Evolutionary conservation across 2,113 vertebrate species (phyloP), one percentile per base, ranked within the genome.

Genomic region (Seriola dumerili): DNA sequence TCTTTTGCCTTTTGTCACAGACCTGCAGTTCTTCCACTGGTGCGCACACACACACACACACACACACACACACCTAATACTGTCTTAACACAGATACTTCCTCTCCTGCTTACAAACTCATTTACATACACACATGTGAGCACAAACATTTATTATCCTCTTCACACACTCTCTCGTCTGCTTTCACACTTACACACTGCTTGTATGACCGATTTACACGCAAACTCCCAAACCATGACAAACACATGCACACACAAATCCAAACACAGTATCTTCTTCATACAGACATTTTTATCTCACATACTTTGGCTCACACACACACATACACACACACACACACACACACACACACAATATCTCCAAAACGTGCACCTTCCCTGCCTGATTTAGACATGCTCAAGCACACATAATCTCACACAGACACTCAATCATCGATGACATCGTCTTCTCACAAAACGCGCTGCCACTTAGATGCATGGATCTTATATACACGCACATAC

Each of bases 1-100:
- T 89, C 87, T 88, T 83, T 72, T 72, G 81, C 74, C 32, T 84
- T 91, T 87, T 90, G 84, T 92, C 79, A 88, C 71, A 88, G 77
- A 88, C 59, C 70, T 80, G 78, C 76, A 76, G 72, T 69, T 76
- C 55, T 63, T 63, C 76, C 54, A 61, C 32, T 21, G 16, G 63
- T 32, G 9, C 71, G 16, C 69, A 76, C 52, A 69, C 75, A 78
- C 78, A 61, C 48, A 58, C 32, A 76, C 50, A 55, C 62, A 16
- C 50, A 58, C 65, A 68, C 55, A 71, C 32, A 64, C 71, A 52
- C 42, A 73, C 62, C 40, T 78, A 80, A 86, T 81, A 32, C 76
- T 76, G 61, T 80, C 72, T 81, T 72, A 88, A 76, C 76, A 85
- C 52, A 87, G 68, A 84, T 82, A 75, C 76, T 68, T 81, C 59